Evolutionary conservation across 2,888 invertebrate genomes (phyloP).

Genomic region (Atherix ibis): DNA sequence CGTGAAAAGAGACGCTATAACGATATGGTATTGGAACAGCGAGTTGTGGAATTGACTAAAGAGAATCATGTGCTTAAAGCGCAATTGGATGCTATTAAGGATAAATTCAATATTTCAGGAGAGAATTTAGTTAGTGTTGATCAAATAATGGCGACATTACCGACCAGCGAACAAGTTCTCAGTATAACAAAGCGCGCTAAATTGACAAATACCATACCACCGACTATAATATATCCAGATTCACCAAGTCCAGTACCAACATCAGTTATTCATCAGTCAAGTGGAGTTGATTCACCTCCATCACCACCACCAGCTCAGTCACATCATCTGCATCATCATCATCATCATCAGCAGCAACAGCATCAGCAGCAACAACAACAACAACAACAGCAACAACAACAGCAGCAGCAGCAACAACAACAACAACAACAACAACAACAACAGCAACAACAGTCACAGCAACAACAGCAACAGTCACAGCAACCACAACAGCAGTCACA

Average conservation of each 20-base stretch:
- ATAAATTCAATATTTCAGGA: constrained; percentile 81
- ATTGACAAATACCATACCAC: constrained; percentile 32
- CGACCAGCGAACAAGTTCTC: constrained; percentile 69
- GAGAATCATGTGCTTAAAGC: constrained; percentile 90
- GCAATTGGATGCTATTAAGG: constrained; percentile 81
- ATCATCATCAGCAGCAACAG: neutral
- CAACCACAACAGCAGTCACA: constrained; percentile 9
- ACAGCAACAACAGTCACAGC: constrained; percentile 5
- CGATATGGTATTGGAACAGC: constrained; percentile 89
- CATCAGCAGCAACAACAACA: neutral
- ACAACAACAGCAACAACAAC: constrained; percentile 22
- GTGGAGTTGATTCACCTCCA: constrained; percentile 13
- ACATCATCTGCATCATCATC: constrained; percentile 3
- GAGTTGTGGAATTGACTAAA: constrained; percentile 84
- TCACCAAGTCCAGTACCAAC: constrained; percentile 42
- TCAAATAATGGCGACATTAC: constrained; percentile 72
- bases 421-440: constrained; percentile 8
- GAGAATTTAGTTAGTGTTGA: constrained; percentile 76
- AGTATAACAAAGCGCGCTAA: constrained; percentile 59
- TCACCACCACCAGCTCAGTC: constrained; percentile 9
- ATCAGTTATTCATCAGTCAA: constrained; percentile 44
- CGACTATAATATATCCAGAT: constrained; percentile 40
- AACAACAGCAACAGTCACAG: constrained; percentile 5
- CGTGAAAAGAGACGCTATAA: constrained; percentile 93
- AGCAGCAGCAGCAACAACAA: constrained; percentile 6